Evolutionary conservation across 2,797 vertebrate genomes (phyloP), one percentile per base, ranked within the genome.

Genomic region (Channallabes apus): DNA sequence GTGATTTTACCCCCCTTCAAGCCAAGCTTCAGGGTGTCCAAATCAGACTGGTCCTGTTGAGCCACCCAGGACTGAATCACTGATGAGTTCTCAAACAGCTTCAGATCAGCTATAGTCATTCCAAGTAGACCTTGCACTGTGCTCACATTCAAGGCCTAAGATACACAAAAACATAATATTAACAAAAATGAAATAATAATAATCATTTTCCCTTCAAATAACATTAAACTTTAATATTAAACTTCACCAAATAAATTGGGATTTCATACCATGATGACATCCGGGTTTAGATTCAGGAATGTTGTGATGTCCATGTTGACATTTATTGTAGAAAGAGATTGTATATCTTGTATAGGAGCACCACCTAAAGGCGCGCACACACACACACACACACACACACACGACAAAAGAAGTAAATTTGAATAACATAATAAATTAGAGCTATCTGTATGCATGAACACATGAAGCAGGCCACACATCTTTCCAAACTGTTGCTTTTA

Each of bases 11-110:
- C 91, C 17, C 90, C 88, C 0, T 0, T 80, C 6, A 94, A 88
- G 20, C 80, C 88, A 35, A 93, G 0, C 58, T n/a, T 69, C 6
- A 93, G 79, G 1, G 0, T 88, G 75, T 93, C 78, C 69, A 94
- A 87, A 1, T 91, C 86, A 22, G 85, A 54, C 86, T 94, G 93
- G 2, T 6, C 69, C 88, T 91, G 91, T 27, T 5, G 3, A 59
- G 88, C 82, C 76, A 88, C 79, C 94, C 93, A 95, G 54, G 18
- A 24, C 80, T 82, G 8, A 64, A 94, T 61, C n/a, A 82, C 7
- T 0, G 88, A n/a, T 1, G 91, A 83, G 0, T 91, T 91, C 87
- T 94, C 90, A 93, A 94, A 94, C 58, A 89, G 9, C 89, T 94
- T 93, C 88, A 95, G 89, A 71, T 93, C 89, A 0, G 0, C 18